Base-by-base conservation (phyloP, 2,113 vertebrate genomes). In the Oryzias javanicus region DNA sequence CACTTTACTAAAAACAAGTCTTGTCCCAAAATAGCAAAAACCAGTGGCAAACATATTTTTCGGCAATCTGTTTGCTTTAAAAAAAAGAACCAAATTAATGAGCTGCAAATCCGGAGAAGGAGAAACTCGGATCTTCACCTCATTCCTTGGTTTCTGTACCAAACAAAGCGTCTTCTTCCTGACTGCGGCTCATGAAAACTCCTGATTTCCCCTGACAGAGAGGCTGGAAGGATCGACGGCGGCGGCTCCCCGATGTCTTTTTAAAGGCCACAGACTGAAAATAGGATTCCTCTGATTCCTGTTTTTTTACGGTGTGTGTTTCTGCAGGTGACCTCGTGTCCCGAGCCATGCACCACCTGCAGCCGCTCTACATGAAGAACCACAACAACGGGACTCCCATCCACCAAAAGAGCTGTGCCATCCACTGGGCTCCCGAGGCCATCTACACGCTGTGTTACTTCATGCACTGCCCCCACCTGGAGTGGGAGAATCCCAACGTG, bases 391-490 rank as follows among this genome's bases (percentile, higher is more conserved):
- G 94, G 49, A 98, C 96, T 0, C 96, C 96, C 0, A 85, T 96
- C 78, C 96, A 97, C 84, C 93, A 95, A 81, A 95, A 93, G 68
- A 91, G 91, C 40, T 20, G 71, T 3, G 83, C 88, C 0, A 90
- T 97, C 19, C 96, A 97, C 86, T 99, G 97, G 97, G 94, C 95
- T 41, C 94, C 97, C 0, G 97, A 99, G 74, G 96, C 97, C 4
- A 91, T 99, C 53, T 97, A 98, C 78, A 98, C 97, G 0, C 94
- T 99, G 19, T 99, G 97, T 86, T 99, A 99, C 85, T 99, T 99
- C 89, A 99, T 99, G 97, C 97, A 98, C 91, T 98, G 96, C 68
- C 96, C 95, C 0, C 97, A 98, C 73, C 96, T 98, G 93, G 97
- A 99, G 78, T 98, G 97, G 95, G 97, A 99, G 78, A 98, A 98